Percentiles rank a stretch among this genome's conserved stretches.
Evolutionary conservation across 2,113 vertebrate species (phyloP).

Genomic region (Bubo blakistoni): DNA sequence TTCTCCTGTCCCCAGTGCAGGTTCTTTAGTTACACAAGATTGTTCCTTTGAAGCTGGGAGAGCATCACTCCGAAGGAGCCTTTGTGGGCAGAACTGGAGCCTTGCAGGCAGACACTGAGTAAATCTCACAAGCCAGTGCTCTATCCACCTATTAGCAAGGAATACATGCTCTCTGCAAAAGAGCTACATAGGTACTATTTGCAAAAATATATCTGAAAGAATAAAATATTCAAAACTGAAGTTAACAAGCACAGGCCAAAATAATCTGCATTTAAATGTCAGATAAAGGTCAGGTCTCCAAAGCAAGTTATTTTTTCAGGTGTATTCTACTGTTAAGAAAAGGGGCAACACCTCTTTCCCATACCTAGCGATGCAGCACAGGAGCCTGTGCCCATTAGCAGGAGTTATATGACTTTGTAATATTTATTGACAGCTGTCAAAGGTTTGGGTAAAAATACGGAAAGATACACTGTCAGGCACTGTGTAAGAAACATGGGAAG

Average conservation of each 20-base stretch:
- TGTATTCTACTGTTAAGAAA: neutral
- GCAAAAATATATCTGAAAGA: neutral
- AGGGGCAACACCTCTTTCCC: neutral
- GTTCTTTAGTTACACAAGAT: neutral
- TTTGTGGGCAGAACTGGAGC: neutral
- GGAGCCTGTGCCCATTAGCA: neutral
- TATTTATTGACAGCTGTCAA: neutral
- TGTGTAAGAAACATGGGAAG: neutral
- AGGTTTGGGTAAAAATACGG: neutral
- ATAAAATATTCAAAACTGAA: neutral
- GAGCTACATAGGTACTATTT: accelerated
- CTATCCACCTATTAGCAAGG: neutral
- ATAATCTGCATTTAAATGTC: neutral
- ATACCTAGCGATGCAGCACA: neutral
- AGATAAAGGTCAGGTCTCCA: neutral
- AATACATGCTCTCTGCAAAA: neutral
- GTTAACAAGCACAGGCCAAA: neutral
- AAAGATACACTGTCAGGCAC: neutral
- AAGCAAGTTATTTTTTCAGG: neutral
- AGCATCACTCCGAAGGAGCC: neutral
- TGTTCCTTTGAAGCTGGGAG: neutral
- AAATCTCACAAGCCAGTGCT: neutral
- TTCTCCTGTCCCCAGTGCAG: neutral
- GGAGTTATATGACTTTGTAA: neutral
- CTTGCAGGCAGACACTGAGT: neutral